Evolutionary conservation across 1,140 invertebrate species (phyloP), one percentile per base, ranked within the genome.

Genomic region (Ceratina australensis): DNA sequence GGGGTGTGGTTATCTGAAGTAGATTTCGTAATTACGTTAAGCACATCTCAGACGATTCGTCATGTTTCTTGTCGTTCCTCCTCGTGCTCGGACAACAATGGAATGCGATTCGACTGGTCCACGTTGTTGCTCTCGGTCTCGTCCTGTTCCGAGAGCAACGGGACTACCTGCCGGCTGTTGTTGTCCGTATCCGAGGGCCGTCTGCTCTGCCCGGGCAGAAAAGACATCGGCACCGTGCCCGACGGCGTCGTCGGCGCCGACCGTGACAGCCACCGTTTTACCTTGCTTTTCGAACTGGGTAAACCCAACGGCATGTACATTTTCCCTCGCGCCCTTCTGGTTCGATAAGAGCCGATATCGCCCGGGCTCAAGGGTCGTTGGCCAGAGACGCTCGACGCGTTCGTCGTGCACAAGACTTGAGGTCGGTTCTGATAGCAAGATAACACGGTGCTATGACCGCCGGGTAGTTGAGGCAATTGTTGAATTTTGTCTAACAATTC

Each of bases 211-310:
- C 87, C 88, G 13, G 90, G 85, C 20, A 91, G 72, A 7, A 91
- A 87, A 7, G 90, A 87, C 88, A 90, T 85, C 24, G 91, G 88
- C 42, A 89, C 89, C 28, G 89, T 92, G 5, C 94, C 93, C 64
- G 94, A 95, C 0, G 96, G 96, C 0, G 96, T 97, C 3, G 95
- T 95, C 0, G 96, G 96, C 0, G 96, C 96, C 1, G 95, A 96
- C 22, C 95, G 91, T 0, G 96, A 95, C 16, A 95, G 86, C 94
- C 95, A 95, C 52, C 93, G 91, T 86, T 92, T 94, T n/a, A 91
- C 79, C 79, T 92, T 92, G 64, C 81, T 90, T 68, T 86, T 87
- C 8, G 89, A 84, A 22, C 49, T 72, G 57, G 82, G 78, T n/a
- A 88, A 81, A 20, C 91, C 89, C n/a, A 92, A 81, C 1, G 90